phyloP scores from a whole-genome alignment of 2,888 invertebrate genomes.

The Tipula confusa region DNA sequence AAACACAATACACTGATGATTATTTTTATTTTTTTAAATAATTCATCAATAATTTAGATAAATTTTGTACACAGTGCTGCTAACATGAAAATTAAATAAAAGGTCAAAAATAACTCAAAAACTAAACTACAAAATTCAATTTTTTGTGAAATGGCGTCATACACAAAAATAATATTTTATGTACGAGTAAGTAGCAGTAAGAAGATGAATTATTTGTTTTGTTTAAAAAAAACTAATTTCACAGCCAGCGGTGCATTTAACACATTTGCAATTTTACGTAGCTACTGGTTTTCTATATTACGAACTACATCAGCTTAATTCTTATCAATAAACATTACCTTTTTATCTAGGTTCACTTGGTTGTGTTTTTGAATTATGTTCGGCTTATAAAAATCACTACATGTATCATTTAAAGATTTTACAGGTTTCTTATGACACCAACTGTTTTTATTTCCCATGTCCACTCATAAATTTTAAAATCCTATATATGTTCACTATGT shows the following conservation, averaged over 20 bases:
- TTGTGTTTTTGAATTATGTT: slow-evolving; percentile 16
- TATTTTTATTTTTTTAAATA: not conserved
- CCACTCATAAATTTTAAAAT: not conserved
- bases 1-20: not conserved
- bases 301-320: no score
- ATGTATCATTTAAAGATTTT: not conserved
- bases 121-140: not conserved
- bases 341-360: not conserved
- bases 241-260: not conserved
- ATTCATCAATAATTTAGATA: not conserved
- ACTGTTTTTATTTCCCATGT: slow-evolving; percentile 14
- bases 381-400: slow-evolving; percentile 7
- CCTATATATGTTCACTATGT: not conserved
- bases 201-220: not conserved
- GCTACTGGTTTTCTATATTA: no score
- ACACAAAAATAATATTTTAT: not conserved
- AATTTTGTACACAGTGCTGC: not conserved
- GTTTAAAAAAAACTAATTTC: not conserved
- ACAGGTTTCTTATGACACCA: slow-evolving; percentile 13
- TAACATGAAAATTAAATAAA: not conserved
- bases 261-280: not conserved
- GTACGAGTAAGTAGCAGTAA: not conserved
- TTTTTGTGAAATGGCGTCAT: slow-evolving; percentile 4
- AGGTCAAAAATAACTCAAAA: slow-evolving; percentile 3
- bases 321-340: no score